These are phyloP conservation scores for Pelecanoides urinatrix DNA, from an alignment of 2,113 vertebrate species.

Conservation along the genomic window DNA sequence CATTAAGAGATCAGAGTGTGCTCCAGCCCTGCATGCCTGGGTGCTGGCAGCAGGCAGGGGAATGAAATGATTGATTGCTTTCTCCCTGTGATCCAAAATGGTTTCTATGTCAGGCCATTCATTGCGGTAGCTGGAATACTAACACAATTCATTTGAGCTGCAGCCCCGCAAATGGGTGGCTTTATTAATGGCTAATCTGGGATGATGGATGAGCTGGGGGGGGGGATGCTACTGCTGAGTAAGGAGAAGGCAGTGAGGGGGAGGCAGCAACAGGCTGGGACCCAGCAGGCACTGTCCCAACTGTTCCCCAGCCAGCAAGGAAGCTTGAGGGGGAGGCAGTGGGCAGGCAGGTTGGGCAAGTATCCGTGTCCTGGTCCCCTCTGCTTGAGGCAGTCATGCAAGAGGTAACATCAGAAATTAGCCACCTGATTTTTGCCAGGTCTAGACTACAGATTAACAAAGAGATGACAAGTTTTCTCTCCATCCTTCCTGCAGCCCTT, in stretches of 20 bases:
- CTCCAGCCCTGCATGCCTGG: not conserved
- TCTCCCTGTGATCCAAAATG: conserved; percentile 57
- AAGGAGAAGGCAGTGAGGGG: conserved; percentile 32
- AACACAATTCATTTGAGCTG: conserved; percentile 67
- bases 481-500: not conserved
- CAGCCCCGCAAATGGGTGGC: conserved; percentile 54
- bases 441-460: not conserved
- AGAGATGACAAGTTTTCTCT: not conserved
- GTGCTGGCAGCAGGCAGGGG: conserved; percentile 39
- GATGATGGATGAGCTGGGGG: conserved; percentile 66
- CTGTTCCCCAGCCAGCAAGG: not conserved
- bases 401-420: not conserved
- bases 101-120: conserved; percentile 66
- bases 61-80: conserved; percentile 70
- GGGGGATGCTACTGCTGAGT: conserved; percentile 64
- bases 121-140: conserved; percentile 63
- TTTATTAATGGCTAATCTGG: conserved; percentile 66
- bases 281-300: not conserved
- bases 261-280: conserved; percentile 12
- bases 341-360: not conserved
- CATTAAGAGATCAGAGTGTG: not conserved
- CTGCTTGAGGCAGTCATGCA: fast-evolving
- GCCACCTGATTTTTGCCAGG: not conserved
- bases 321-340: not conserved
- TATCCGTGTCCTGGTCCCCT: fast-evolving